Evolutionary conservation across 2,113 vertebrate species (phyloP).

Genomic region (Epinephelus fuscoguttatus): DNA sequence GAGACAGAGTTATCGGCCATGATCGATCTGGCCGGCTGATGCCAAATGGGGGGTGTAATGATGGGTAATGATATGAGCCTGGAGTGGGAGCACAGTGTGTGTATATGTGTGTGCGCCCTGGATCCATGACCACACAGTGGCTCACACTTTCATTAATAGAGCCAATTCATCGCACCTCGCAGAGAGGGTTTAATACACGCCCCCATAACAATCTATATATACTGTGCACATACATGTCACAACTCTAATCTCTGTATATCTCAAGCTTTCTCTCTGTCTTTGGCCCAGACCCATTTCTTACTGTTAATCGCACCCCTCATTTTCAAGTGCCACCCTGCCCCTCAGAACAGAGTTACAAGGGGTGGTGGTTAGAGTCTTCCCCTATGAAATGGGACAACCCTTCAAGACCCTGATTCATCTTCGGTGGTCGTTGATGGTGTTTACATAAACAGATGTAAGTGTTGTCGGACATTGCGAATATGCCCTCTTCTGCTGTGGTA

Average conservation of each 20-base stretch:
- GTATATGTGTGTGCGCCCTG: conserved; percentile 28
- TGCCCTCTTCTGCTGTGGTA: too few species aligned
- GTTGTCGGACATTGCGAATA: too few species aligned
- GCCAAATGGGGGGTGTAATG: conserved; percentile 87
- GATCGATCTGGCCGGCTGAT: conserved; percentile 84
- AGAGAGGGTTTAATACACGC: conserved; percentile 71
- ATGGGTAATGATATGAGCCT: conserved; percentile 85
- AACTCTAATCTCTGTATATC: conserved; percentile 25
- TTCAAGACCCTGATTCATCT: too few species aligned
- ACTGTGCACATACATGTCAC: conserved; percentile 55
- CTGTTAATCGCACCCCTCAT: too few species aligned
- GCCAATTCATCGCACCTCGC: conserved; percentile 77
- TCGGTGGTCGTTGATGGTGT: too few species aligned
- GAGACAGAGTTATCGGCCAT: conserved; percentile 81
- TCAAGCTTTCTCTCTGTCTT: conserved; percentile 8
- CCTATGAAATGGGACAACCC: too few species aligned
- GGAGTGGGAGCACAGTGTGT: conserved; percentile 61
- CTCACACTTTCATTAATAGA: conserved; percentile 81
- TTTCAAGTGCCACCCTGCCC: too few species aligned
- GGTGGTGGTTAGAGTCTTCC: too few species aligned
- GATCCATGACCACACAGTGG: conserved; percentile 67
- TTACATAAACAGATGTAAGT: too few species aligned
- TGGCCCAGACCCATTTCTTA: neutral
- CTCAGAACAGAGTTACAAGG: too few species aligned
- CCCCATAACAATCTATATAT: conserved; percentile 65